Evolutionary conservation across 2,113 vertebrate genomes (phyloP).

Genomic region (Odocoileus hemionus): DNA sequence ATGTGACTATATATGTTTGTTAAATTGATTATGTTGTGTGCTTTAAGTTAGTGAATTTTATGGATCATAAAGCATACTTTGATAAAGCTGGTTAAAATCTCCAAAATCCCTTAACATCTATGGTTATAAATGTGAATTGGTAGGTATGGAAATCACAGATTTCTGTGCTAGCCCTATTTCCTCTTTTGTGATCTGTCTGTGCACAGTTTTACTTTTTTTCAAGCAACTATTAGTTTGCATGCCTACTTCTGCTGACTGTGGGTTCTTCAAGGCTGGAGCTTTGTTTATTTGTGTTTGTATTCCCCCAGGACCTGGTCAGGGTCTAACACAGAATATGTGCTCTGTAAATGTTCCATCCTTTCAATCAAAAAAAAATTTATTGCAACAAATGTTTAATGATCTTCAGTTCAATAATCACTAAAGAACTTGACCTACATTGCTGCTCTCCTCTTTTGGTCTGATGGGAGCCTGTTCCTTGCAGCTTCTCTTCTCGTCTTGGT

Average conservation of each 20-base stretch:
- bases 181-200: not conserved
- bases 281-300: not conserved
- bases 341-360: not conserved
- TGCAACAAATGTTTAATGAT: conserved; percentile 49
- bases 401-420: conserved; percentile 15
- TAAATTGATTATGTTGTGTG: not conserved
- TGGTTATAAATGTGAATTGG: not conserved
- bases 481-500: not conserved
- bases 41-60: conserved; percentile 15
- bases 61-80: not conserved
- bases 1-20: not conserved
- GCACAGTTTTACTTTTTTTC: not conserved
- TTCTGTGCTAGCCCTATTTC: not conserved
- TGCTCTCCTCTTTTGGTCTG: not conserved
- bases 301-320: not conserved
- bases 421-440: not conserved
- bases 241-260: not conserved
- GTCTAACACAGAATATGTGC: not conserved
- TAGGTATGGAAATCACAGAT: not conserved
- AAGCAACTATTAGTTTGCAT: not conserved
- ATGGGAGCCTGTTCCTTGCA: not conserved
- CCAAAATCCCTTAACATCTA: not conserved
- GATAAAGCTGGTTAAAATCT: not conserved
- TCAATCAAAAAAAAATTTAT: conserved; percentile 38
- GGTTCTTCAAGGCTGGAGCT: not conserved